Conservation (phyloP, 2,888 invertebrate species). For the Saturnia pavonia region DNA sequence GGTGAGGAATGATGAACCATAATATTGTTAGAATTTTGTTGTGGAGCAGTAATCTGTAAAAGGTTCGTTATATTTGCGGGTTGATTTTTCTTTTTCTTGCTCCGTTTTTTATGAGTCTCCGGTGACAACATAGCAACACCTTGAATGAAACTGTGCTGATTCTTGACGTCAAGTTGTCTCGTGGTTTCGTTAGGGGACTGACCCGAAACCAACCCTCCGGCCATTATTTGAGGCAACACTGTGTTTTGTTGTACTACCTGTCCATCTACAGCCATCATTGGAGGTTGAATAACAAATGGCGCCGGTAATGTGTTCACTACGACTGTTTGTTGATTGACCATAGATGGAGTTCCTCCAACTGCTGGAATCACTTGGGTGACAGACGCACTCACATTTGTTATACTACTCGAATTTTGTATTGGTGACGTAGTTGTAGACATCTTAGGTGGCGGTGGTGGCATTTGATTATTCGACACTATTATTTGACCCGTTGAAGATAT, state of each 20-base stretch:
- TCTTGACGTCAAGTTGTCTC: conserved; percentile 81
- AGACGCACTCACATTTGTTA: conserved; percentile 85
- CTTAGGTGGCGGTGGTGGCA: conserved; percentile 85
- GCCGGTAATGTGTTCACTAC: conserved; percentile 90
- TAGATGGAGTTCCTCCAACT: conserved; percentile 83
- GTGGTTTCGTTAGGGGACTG: conserved; percentile 73
- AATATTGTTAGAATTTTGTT: conserved; percentile 84
- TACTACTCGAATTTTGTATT: conserved; percentile 82
- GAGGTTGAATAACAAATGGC: conserved; percentile 90
- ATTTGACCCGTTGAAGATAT: conserved; percentile 89
- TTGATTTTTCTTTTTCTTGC: conserved; percentile 88
- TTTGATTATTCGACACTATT: conserved; percentile 85
- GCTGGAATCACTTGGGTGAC: conserved; percentile 85
- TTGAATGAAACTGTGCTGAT: conserved; percentile 63
- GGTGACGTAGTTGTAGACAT: conserved; percentile 81
- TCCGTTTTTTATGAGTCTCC: conserved; percentile 84
- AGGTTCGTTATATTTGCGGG: conserved; percentile 87
- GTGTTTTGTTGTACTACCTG: conserved; percentile 86
- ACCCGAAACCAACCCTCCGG: conserved; percentile 83
- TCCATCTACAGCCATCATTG: conserved; percentile 89
- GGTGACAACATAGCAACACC: conserved; percentile 84
- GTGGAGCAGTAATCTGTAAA: conserved; percentile 85
- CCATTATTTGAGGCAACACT: conserved; percentile 86
- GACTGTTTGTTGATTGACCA: conserved; percentile 89
- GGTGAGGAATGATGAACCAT: conserved; percentile 79